phyloP scores from a whole-genome alignment of 2,888 invertebrate genomes.

The Patella ulyssiponensis region DNA sequence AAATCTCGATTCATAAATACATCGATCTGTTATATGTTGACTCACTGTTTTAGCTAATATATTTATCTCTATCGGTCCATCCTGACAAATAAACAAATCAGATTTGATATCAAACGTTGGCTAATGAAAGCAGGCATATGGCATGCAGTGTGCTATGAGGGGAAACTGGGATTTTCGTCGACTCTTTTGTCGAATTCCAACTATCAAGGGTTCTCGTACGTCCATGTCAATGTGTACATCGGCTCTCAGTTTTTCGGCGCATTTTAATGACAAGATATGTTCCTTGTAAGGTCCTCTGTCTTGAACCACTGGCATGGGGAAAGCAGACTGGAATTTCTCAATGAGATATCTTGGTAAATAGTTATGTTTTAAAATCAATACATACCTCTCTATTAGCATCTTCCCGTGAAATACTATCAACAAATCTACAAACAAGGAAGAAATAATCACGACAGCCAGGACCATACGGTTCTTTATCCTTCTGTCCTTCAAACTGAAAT shows the following conservation, averaged over 20 bases:
- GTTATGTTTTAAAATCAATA: not conserved
- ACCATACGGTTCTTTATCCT: constrained; percentile 87
- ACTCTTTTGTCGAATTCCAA: no score
- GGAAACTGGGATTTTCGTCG: no score
- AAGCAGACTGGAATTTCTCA: no score
- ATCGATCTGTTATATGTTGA: constrained; percentile 82
- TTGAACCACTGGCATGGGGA: no score
- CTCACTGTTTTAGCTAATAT: constrained; percentile 80
- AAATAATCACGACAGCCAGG: constrained; percentile 95
- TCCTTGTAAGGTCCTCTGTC: no score
- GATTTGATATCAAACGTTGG: no score
- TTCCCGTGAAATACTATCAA: constrained; percentile 80
- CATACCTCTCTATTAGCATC: constrained; percentile 68
- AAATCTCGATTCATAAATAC: constrained; percentile 86
- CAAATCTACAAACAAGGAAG: constrained; percentile 89
- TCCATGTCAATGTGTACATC: no score
- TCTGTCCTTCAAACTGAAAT: constrained; percentile 54
- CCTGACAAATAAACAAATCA: constrained; percentile 36
- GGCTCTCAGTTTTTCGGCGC: no score
- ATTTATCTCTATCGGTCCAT: constrained; percentile 79
- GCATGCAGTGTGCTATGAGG: no score
- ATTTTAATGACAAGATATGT: no score
- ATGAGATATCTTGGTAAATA: constrained; percentile 24
- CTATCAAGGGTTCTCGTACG: no score
- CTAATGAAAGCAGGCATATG: no score